Evolutionary conservation across 2,113 vertebrate species (phyloP).

Genomic region (Propithecus coquereli): DNA sequence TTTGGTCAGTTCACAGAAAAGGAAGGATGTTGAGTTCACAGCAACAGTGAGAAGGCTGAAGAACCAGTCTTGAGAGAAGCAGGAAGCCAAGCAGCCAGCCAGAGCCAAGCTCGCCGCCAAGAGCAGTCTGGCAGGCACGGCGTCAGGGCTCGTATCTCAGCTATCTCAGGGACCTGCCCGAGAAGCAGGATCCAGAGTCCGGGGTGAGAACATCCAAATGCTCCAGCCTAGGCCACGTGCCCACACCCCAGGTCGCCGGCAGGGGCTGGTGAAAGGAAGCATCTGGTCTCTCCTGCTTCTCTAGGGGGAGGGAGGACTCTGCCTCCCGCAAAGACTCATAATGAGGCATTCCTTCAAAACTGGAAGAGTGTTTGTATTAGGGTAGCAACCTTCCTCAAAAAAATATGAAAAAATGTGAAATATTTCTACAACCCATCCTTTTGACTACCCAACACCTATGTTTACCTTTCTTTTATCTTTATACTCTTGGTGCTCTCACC

Average conservation of each 20-base stretch:
- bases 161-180: background rate
- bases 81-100: background rate
- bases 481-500: background rate
- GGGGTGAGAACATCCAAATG: background rate
- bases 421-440: background rate
- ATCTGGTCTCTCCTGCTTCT: background rate
- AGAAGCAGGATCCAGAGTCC: background rate
- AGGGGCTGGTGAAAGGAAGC: background rate
- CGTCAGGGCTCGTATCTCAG: background rate
- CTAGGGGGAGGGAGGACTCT: background rate
- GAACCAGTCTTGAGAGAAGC: background rate
- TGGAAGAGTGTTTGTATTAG: background rate
- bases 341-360: background rate
- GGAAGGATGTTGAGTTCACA: background rate
- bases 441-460: background rate
- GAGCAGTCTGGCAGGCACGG: background rate
- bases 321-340: background rate
- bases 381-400: background rate
- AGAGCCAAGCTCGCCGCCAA: background rate
- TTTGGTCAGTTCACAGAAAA: background rate
- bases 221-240: accelerated
- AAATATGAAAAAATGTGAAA: background rate
- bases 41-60: background rate
- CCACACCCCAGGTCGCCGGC: background rate
- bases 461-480: background rate